Evolutionary conservation across 2,888 invertebrate genomes (phyloP).

Genomic region (Epinotia ramella): DNA sequence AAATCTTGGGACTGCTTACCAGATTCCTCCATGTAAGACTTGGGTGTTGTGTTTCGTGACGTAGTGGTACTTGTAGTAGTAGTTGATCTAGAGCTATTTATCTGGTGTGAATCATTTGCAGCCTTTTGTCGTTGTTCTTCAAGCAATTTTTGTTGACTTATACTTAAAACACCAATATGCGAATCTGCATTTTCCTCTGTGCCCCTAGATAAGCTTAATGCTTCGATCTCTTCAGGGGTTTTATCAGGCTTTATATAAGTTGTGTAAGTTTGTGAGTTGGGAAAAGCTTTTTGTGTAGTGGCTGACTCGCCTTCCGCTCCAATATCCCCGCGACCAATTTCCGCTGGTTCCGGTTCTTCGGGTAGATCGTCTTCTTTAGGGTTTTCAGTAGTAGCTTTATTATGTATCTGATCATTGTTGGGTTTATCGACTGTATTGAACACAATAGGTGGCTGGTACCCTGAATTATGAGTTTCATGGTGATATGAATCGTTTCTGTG

Average conservation of each 20-base stretch:
- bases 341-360: slow-evolving; percentile 44
- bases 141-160: slow-evolving; percentile 45
- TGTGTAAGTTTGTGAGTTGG: slow-evolving; percentile 35
- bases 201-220: slow-evolving; percentile 53
- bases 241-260: slow-evolving; percentile 47
- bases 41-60: not conserved
- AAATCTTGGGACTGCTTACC: not conserved
- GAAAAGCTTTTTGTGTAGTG: slow-evolving; percentile 38
- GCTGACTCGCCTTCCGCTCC: slow-evolving; percentile 54
- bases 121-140: slow-evolving; percentile 46
- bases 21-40: not conserved
- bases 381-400: slow-evolving; percentile 11
- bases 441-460: slow-evolving; percentile 2
- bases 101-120: slow-evolving; percentile 22
- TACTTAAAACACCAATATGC: slow-evolving; percentile 39
- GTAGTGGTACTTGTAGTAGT: slow-evolving; percentile 6
- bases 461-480: slow-evolving; percentile 27
- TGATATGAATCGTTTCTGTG: slow-evolving; percentile 19
- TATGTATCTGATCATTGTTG: slow-evolving; percentile 17
- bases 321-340: slow-evolving; percentile 64
- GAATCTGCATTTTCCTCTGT: slow-evolving; percentile 23
- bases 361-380: slow-evolving; percentile 10
- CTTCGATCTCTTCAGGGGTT: slow-evolving; percentile 56
- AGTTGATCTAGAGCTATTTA: slow-evolving; percentile 4
- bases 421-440: slow-evolving; percentile 23